phyloP scores from a whole-genome alignment of 2,888 invertebrate species.

The Acleris literana region DNA sequence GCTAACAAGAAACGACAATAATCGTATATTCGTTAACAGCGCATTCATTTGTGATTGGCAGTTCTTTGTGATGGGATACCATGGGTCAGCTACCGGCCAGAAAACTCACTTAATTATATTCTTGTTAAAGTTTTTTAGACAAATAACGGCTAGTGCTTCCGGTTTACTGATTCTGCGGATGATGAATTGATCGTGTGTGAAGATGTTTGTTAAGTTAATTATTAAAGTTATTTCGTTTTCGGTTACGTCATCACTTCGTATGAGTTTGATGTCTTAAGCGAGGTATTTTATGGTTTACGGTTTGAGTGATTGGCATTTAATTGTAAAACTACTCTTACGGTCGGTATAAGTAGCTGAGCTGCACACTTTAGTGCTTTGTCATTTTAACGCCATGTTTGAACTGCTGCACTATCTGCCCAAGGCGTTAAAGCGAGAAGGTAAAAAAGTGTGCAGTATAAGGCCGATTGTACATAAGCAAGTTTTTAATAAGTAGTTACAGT shows the following conservation, averaged over 20 bases:
- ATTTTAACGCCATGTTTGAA: too few species aligned
- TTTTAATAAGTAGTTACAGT: too few species aligned
- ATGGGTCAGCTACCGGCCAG: conserved; percentile 64
- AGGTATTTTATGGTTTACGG: neutral
- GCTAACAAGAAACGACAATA: conserved; percentile 65
- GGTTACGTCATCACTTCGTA: conserved; percentile 13
- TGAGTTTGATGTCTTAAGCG: neutral
- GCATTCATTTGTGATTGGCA: conserved; percentile 74
- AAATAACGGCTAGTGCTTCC: conserved; percentile 54
- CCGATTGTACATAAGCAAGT: too few species aligned
- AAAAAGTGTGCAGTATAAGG: too few species aligned
- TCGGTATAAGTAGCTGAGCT: too few species aligned
- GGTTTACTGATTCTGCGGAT: conserved; percentile 39
- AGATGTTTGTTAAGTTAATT: conserved; percentile 36
- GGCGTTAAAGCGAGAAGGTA: too few species aligned
- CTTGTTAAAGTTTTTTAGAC: conserved; percentile 58
- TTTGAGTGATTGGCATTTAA: neutral
- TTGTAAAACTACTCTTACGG: too few species aligned
- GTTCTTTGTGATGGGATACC: conserved; percentile 47
- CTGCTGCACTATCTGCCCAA: too few species aligned
- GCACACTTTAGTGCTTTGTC: too few species aligned
- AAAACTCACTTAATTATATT: conserved; percentile 64
- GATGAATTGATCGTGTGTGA: conserved; percentile 28
- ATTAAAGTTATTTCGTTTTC: conserved; percentile 25
- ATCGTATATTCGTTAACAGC: conserved; percentile 70